Base-by-base conservation (phyloP, 2,113 vertebrate genomes). In the Saguinus imperator region DNA sequence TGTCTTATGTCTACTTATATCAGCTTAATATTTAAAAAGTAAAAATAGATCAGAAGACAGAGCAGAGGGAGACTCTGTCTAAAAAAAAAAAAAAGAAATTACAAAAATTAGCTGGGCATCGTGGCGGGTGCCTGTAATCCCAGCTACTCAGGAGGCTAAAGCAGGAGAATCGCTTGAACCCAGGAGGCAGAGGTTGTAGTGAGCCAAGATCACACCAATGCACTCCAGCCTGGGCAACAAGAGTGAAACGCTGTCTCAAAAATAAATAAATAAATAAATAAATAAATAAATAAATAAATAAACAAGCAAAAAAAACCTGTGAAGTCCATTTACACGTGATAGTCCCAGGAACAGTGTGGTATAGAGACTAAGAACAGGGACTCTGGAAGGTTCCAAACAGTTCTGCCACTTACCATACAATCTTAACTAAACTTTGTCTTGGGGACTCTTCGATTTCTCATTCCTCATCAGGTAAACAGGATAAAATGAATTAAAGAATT, bases 401-500 rank as follows among this genome's bases (percentile, higher is more conserved):
- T 91, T 92, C 45, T 84, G 16, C 55, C n/a, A 50, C 52, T 66
- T 90, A 70, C 8, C 40, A 89, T 23, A 75, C 14, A 20, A 95
- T 45, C 48, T 72, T 72, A 91, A 91, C 25, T 92, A 85, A 66
- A 68, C 45, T 92, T 84, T 89, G 64, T 61, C 84, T 52, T 35
- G 18, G 29, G 37, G 35, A 55, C n/a, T 40, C 66, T 92, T 45
- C 79, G 81, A 93, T 90, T 88, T 48, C 58, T 73, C 58, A 86
- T 89, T 81, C n/a, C 45, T 96, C n/a, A 52, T 61, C 66, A 55
- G 11, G 40, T 87, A 83, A 93, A 76, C 6, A 77, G 25, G 50
- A 92, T 57, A 80, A 80, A 85, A 91, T 76, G 18, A 83, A 84
- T 83, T 50, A 32, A 87, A 91, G 17, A 87, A 89, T 57, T 86